Conservation (phyloP, 1,140 invertebrate species). For the Formica exsecta region DNA sequence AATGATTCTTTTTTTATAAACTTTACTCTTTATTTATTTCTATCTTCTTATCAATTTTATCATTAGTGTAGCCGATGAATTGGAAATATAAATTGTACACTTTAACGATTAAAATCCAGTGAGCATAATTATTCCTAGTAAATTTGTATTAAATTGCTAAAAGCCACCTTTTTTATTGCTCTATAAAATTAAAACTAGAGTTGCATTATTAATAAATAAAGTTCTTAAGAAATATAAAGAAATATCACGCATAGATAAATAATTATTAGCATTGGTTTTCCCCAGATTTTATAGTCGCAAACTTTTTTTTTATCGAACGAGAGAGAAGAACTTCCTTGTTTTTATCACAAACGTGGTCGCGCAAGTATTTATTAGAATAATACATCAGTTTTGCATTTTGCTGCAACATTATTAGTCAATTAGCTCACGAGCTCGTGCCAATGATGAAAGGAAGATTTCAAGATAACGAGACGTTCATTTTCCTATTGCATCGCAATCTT, state of each 20-base stretch:
- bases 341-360: neutral
- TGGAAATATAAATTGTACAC: neutral
- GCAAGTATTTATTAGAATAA: neutral
- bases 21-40: too few relatives aligned
- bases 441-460: slow-evolving; percentile 31
- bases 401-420: slow-evolving; percentile 6
- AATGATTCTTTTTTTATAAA: too few relatives aligned
- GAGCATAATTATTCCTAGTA: too few relatives aligned
- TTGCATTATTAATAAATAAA: neutral
- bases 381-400: neutral
- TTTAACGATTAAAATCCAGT: too few relatives aligned
- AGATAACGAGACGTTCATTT: slow-evolving; percentile 42
- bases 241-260: neutral
- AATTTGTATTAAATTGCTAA: neutral
- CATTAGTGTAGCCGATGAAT: neutral
- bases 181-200: neutral
- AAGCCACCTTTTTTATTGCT: neutral
- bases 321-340: neutral
- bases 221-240: neutral
- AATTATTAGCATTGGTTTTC: neutral
- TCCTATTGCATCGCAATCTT: slow-evolving; percentile 48
- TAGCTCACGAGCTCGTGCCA: slow-evolving; percentile 22
- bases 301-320: neutral
- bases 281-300: neutral
- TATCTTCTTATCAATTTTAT: too few relatives aligned